Evolutionary conservation across 2,113 vertebrate species (phyloP).

Genomic region (Empidonax alnorum): DNA sequence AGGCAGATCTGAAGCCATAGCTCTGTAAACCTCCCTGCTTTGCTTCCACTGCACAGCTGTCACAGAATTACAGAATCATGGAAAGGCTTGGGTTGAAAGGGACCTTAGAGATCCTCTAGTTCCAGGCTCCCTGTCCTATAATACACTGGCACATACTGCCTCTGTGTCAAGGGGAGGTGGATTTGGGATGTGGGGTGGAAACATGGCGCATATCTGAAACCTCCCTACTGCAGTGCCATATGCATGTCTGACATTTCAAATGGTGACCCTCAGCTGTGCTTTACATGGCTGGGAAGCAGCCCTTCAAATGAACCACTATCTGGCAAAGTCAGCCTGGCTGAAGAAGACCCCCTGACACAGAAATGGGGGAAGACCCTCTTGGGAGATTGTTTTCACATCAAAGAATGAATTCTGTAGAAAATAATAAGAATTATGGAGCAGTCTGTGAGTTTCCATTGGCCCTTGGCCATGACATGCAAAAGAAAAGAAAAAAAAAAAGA

Average conservation of each 20-base stretch:
- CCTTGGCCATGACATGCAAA: conserved; percentile 4
- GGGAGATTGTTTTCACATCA: background rate
- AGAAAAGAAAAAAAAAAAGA: background rate
- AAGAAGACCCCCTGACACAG: background rate
- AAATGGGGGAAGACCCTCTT: background rate
- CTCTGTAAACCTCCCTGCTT: background rate
- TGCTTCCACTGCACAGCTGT: background rate
- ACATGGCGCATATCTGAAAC: background rate
- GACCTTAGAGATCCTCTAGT: background rate
- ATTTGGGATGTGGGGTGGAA: background rate
- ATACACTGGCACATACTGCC: background rate
- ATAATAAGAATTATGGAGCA: background rate
- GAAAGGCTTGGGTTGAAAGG: background rate
- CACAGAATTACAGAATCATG: background rate
- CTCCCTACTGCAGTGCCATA: background rate
- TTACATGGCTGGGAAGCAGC: background rate
- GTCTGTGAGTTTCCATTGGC: conserved; percentile 40
- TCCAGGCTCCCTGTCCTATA: background rate
- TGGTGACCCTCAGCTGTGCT: background rate
- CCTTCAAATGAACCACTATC: background rate
- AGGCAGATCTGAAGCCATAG: background rate
- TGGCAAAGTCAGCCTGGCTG: background rate
- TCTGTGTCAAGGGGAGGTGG: background rate
- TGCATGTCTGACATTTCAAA: background rate
- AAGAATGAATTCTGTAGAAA: background rate